phyloP scores from a whole-genome alignment of 2,113 vertebrate species.

The Polypterus senegalus region DNA sequence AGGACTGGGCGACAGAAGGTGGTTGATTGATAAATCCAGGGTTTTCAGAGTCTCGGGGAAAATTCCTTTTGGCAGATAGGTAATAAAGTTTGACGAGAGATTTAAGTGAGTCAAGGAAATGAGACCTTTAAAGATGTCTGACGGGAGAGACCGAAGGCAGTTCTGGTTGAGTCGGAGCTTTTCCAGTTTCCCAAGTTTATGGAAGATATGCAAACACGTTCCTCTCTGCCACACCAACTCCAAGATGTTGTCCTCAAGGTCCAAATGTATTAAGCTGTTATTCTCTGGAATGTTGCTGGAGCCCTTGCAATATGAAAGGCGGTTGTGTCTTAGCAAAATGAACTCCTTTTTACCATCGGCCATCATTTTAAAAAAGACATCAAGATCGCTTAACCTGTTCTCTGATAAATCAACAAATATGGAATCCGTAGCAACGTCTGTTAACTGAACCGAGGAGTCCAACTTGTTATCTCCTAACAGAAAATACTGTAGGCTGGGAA shows the following conservation, averaged over 20 bases:
- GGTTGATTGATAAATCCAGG: conserved; percentile 60
- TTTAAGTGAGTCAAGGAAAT: conserved; percentile 47
- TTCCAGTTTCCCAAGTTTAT: conserved; percentile 42
- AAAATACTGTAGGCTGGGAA: conserved; percentile 35
- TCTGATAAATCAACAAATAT: conserved; percentile 40
- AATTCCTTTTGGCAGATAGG: conserved; percentile 34
- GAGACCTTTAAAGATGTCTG: conserved; percentile 54
- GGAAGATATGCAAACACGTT: conserved; percentile 62
- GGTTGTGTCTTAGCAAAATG: conserved; percentile 52
- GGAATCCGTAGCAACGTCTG: conserved; percentile 3
- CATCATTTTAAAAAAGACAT: conserved; percentile 43
- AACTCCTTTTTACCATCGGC: conserved; percentile 27
- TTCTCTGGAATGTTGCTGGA: conserved; percentile 2
- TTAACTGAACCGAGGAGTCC: conserved; percentile 1
- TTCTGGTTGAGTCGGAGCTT: conserved; percentile 54
- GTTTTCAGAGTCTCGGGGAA: conserved; percentile 52
- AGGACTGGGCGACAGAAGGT: conserved; percentile 60
- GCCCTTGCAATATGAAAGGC: conserved; percentile 45
- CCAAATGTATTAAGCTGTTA: conserved; percentile 45
- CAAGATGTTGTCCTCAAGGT: conserved; percentile 61
- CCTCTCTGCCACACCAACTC: conserved; percentile 52
- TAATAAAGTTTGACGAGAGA: conserved; percentile 61
- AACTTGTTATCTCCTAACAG: conserved; percentile 60
- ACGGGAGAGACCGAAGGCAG: conserved; percentile 53
- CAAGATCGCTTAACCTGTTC: conserved; percentile 53